Evolutionary conservation across 1,140 invertebrate genomes (phyloP).

Genomic region (Lasioglossum baleicum): DNA sequence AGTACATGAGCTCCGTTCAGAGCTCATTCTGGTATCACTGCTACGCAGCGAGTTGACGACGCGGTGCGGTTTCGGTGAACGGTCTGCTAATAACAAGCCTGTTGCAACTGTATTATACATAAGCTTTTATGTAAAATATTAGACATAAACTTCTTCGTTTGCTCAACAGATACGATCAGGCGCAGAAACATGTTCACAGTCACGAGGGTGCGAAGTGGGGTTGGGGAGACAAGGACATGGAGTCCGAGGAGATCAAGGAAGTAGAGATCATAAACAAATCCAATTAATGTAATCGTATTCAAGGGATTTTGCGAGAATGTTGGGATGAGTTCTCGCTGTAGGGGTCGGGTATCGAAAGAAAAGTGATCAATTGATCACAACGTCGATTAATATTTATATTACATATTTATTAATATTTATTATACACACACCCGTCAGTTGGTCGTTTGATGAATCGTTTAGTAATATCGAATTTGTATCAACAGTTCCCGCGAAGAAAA

Average conservation of each 20-base stretch:
- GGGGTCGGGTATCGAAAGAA: neutral
- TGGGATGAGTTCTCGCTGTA: too few species aligned
- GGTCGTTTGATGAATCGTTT: neutral
- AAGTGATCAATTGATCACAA: slow-evolving; percentile 24
- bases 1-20: too few species aligned
- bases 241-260: slow-evolving; percentile 78
- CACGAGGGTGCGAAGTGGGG: slow-evolving; percentile 82
- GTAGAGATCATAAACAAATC: slow-evolving; percentile 75
- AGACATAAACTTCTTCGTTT: neutral
- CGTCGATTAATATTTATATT: slow-evolving; percentile 47
- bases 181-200: slow-evolving; percentile 63
- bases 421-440: neutral
- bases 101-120: too few species aligned
- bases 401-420: slow-evolving; percentile 14
- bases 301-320: neutral
- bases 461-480: neutral
- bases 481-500: neutral
- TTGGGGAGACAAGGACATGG: slow-evolving; percentile 83
- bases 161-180: slow-evolving; percentile 26
- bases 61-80: too few species aligned
- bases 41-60: too few species aligned
- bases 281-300: slow-evolving; percentile 56
- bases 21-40: too few species aligned
- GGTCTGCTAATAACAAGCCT: too few species aligned
- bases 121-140: too few species aligned